Base-by-base conservation (phyloP, 2,113 vertebrate species). In the Tyto alba region DNA sequence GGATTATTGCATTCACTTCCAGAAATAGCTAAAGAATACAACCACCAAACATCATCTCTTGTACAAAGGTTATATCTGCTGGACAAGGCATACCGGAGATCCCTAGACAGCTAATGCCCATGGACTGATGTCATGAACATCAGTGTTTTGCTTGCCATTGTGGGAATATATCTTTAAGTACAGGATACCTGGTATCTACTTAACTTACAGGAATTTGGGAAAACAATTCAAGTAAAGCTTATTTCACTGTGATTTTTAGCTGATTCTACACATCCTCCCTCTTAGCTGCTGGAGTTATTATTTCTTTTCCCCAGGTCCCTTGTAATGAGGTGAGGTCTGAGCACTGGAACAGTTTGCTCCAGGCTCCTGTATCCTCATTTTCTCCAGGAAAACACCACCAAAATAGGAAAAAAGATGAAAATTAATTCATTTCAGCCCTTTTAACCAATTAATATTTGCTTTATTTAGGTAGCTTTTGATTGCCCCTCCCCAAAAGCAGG, bases 11-110 rank as follows among this genome's bases (percentile, higher is more conserved):
- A 73, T 82, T 82, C 66, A 13, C 77, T 91, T 91, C 95, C 93
- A 96, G 94, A 95, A 96, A 95, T 87, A 96, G 93, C 87, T 50
- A 23, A 43, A 91, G 85, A 87, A 64, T 74, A 82, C 87, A 95
- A 68, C 4, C 48, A 72, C 74, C 75, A 87, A 91, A 72, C 66
- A 78, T 26, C 10, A 2, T 27, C 56, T 55, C 77, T 56, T 32
- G 81, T 5, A 41, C 62, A 93, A 60, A 89, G 89, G 77, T 91
- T 91, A 10, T 47, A 88, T 72, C 53, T 88, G 73, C 73, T 1
- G 29, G 68, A 71, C 47, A 29, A 50, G 56, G 50, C 41, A 5
- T 23, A 36, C 59, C 86, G 74, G 79, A 81, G 55, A 50, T 66
- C 80, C 69, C n/a, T 64, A 38, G 86, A 36, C 76, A 89, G 86